These are phyloP conservation scores for Xestia sexstrigata DNA, from an alignment of 2,888 invertebrate genomes.

Conservation along the genomic window DNA sequence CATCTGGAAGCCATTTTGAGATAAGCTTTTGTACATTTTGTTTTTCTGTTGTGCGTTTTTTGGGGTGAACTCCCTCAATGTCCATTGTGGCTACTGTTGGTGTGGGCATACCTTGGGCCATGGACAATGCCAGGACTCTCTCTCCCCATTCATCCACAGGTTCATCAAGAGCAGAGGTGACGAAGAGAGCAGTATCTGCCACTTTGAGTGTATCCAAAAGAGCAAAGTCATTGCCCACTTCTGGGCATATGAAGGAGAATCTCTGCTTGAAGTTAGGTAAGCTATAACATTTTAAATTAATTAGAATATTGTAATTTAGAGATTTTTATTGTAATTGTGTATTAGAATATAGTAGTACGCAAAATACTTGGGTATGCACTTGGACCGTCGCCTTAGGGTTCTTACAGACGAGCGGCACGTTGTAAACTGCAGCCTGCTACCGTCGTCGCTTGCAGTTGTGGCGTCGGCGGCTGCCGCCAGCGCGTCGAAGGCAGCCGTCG, in stretches of 20 bases:
- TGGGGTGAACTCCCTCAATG: conserved; percentile 93
- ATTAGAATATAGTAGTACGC: too few species aligned
- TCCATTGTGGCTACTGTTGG: conserved; percentile 94
- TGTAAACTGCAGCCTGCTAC: too few species aligned
- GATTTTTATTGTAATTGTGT: too few species aligned
- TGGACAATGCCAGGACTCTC: conserved; percentile 93
- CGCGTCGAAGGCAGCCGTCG: too few species aligned
- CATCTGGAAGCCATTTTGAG: conserved; percentile 94
- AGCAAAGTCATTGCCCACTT: conserved; percentile 93
- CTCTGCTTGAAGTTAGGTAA: conserved; percentile 96
- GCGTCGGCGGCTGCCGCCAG: too few species aligned
- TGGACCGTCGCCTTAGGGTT: too few species aligned
- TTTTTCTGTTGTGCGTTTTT: conserved; percentile 93
- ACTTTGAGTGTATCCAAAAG: conserved; percentile 96
- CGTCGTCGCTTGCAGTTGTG: too few species aligned
- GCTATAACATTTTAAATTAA: conserved; percentile 82
- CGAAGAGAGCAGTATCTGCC: conserved; percentile 95
- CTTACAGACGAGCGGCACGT: too few species aligned
- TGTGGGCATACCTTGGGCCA: conserved; percentile 96
- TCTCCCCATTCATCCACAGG: conserved; percentile 95
- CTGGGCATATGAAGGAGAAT: conserved; percentile 95
- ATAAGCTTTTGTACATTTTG: conserved; percentile 92
- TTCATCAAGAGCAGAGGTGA: conserved; percentile 94
- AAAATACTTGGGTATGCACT: too few species aligned
- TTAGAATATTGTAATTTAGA: too few species aligned